phyloP scores from a whole-genome alignment of 2,797 vertebrate species.

The Mus minutoides region DNA sequence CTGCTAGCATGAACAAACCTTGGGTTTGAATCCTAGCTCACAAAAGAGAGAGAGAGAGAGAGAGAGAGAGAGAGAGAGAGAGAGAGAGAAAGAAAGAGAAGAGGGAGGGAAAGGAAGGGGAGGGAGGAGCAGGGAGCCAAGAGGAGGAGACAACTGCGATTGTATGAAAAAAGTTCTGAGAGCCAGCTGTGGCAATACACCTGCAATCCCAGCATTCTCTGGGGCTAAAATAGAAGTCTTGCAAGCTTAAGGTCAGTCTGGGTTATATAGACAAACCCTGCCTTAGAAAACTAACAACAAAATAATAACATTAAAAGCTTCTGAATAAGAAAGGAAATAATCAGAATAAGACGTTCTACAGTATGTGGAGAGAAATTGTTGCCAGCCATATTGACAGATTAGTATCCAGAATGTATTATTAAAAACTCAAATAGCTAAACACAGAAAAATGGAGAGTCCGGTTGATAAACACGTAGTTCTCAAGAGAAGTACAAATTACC shows the following conservation, averaged over 20 bases:
- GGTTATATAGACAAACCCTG: neutral
- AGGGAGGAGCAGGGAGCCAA: accelerated
- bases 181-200: neutral
- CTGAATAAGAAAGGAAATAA: neutral
- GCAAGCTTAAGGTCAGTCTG: neutral
- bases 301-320: neutral
- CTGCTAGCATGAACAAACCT: neutral
- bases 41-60: neutral
- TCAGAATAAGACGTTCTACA: neutral
- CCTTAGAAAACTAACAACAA: neutral
- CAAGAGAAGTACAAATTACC: neutral
- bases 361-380: neutral
- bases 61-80: too few relatives aligned
- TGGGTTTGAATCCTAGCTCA: neutral
- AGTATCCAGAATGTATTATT: neutral
- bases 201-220: neutral
- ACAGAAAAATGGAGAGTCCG: neutral
- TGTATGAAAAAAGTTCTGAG: neutral
- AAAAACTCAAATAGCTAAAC: slow-evolving; percentile 2
- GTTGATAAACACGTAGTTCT: neutral
- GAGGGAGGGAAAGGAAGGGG: neutral
- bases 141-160: neutral
- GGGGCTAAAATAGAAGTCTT: neutral
- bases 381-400: neutral
- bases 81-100: too few relatives aligned